Evolutionary conservation across 2,888 invertebrate species (phyloP), one percentile per base, ranked within the genome.

Genomic region (Exocentrus adspersus): DNA sequence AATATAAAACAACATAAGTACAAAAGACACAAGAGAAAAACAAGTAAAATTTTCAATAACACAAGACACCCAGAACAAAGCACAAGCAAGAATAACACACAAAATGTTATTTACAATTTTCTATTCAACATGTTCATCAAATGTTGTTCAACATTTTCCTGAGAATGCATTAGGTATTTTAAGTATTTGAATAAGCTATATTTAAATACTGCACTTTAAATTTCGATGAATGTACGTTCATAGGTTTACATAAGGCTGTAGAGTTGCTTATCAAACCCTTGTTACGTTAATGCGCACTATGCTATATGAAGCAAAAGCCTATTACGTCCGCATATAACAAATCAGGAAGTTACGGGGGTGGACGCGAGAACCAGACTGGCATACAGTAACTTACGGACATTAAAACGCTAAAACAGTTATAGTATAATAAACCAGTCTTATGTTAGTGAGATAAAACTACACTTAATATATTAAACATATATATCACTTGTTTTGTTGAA

Each of bases 401-500:
- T 60, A 62, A 64, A 63, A 65, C 50, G 63, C 62, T 59, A 67
- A 61, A 64, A 70, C 69, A 67, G 69, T 68, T 70, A 68, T 62
- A 51, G 52, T 58, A 63, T 67, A 62, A 70, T 70, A 70, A 70
- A 70, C 70, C 67, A 68, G 70, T 68, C 67, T 52, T 60, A 61
- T 60, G 57, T 48, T 61, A 53, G 58, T 51, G 50, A 71, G 71
- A 72, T 73, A 72, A 72, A 71, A 70, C 65, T 64, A 68, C 69
- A 65, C 65, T 66, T 71, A 73, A 72, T 72, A 72, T 69, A 72
- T 73, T 72, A 70, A 62, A 56, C 43, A 64, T 43, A 66, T 71
- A 70, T 73, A 73, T 73, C 70, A 69, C 64, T 64, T 64, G 56
- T 45, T 64, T 61, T 45, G 62, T 63, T 68, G 69, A 66, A 66